A percentile compares a stretch with the other conserved stretches of the same genome.
Conservation (phyloP, 2,113 vertebrate genomes). For the Macrotus californicus region DNA sequence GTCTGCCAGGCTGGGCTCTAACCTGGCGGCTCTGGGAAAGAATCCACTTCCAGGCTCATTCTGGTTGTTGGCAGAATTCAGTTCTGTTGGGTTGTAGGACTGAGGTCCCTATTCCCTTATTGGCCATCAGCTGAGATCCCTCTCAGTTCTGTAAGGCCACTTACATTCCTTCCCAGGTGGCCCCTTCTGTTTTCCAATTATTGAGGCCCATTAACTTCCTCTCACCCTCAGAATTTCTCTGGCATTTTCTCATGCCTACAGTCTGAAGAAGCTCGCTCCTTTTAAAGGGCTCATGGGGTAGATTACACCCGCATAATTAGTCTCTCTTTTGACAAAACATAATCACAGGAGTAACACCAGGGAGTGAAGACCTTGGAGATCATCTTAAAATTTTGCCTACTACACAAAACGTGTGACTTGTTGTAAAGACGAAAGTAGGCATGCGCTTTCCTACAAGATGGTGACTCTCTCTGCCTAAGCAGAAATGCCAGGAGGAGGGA, state of each 20-base stretch:
- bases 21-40: background rate
- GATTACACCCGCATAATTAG: background rate
- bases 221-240: background rate
- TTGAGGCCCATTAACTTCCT: background rate
- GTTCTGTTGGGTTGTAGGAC: background rate
- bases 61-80: background rate
- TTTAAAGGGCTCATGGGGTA: background rate
- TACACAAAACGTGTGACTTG: background rate
- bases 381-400: background rate
- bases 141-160: background rate
- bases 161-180: background rate
- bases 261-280: background rate
- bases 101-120: background rate
- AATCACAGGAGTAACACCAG: background rate
- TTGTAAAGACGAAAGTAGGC: background rate
- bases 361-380: background rate
- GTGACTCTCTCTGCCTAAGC: background rate
- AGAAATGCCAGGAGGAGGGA: background rate
- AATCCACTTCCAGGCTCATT: background rate
- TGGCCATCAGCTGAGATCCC: background rate
- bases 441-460: background rate
- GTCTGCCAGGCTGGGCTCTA: background rate
- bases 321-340: background rate
- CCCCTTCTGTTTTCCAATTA: background rate
- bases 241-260: background rate